Evolutionary conservation across 2,888 invertebrate genomes (phyloP).

Genomic region (Entomobrya proxima): DNA sequence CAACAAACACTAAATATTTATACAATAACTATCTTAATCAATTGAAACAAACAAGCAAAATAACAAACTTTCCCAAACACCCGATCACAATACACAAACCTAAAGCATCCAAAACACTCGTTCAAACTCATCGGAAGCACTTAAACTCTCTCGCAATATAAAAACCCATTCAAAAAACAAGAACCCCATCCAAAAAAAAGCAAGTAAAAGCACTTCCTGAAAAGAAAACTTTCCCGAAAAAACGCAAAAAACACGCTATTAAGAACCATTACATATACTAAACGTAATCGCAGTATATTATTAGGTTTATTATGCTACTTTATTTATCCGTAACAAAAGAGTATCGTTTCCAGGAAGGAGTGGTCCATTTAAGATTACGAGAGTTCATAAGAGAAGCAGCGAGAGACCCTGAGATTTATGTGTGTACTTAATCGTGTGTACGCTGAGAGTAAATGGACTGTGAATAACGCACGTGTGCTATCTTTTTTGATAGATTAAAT

Average conservation of each 20-base stretch:
- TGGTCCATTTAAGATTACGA: neutral
- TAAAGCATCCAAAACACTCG: neutral
- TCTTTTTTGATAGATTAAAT: conserved; percentile 9
- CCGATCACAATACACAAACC: too few relatives aligned
- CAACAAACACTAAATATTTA: too few relatives aligned
- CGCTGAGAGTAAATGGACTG: conserved; percentile 6
- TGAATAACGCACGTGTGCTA: neutral
- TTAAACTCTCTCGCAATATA: neutral
- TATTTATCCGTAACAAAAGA: neutral
- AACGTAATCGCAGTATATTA: neutral
- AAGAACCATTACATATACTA: neutral
- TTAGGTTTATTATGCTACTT: neutral
- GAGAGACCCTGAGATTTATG: neutral
- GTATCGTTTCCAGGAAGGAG: neutral
- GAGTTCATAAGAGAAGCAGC: neutral
- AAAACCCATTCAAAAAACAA: too few relatives aligned
- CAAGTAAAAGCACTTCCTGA: neutral
- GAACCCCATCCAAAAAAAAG: too few relatives aligned
- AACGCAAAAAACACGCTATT: neutral
- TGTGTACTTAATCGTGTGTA: neutral
- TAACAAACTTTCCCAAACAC: too few relatives aligned
- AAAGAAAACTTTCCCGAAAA: too few relatives aligned
- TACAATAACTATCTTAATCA: too few relatives aligned
- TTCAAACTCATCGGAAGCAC: neutral
- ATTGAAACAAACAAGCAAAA: too few relatives aligned